Percentiles rank a stretch among this genome's conserved stretches.
Evolutionary conservation across 1,140 invertebrate genomes (phyloP).

Genomic region (Tribolium madens): DNA sequence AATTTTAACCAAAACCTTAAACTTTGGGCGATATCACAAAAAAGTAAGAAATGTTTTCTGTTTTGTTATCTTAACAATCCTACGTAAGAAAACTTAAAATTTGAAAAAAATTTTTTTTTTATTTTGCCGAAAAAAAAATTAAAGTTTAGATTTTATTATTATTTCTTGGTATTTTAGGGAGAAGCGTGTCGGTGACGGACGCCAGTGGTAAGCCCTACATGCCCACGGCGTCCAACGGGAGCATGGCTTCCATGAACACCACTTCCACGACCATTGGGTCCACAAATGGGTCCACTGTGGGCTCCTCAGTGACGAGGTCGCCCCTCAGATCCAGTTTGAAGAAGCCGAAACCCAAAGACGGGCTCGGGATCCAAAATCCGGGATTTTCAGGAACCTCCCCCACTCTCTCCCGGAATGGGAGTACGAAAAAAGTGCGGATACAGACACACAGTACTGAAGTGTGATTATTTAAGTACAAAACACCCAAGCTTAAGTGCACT

Average conservation of each 20-base stretch:
- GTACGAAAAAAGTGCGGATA: conserved; percentile 88
- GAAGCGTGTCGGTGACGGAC: conserved; percentile 81
- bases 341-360: conserved; percentile 76
- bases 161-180: too few species aligned
- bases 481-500: conserved; percentile 36
- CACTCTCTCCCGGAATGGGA: conserved; percentile 82
- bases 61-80: too few species aligned
- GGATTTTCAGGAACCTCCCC: conserved; percentile 85
- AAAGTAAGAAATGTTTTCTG: too few species aligned
- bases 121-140: too few species aligned
- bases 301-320: conserved; percentile 72
- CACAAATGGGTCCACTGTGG: conserved; percentile 72
- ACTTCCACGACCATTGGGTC: conserved; percentile 75
- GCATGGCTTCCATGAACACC: conserved; percentile 80
- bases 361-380: conserved; percentile 86
- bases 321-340: conserved; percentile 85
- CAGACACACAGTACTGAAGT: conserved; percentile 90
- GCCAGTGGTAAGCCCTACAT: conserved; percentile 83
- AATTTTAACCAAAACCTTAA: too few species aligned
- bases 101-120: too few species aligned
- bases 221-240: conserved; percentile 75
- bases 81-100: too few species aligned
- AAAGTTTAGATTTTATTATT: too few species aligned
- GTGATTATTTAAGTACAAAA: conserved; percentile 59
- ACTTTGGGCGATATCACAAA: too few species aligned